phyloP scores from a whole-genome alignment of 2,113 vertebrate species.

The Hystrix brachyura region DNA sequence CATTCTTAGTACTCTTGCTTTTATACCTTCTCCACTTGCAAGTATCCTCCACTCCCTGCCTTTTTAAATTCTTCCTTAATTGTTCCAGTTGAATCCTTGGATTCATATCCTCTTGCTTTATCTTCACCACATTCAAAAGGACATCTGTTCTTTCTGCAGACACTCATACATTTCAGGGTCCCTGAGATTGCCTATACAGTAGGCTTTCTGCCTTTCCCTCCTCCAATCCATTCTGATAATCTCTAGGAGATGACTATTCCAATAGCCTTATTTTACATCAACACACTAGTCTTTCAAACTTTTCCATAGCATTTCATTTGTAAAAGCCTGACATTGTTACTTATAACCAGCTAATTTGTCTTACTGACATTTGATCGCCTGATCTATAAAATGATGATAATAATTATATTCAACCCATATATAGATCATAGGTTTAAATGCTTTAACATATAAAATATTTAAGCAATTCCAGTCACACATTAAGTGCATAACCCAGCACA shows the following conservation, averaged over 20 bases:
- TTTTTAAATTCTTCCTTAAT: background rate
- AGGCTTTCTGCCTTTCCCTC: background rate
- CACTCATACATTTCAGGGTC: background rate
- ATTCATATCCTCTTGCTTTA: background rate
- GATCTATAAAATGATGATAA: slow-evolving; percentile 21
- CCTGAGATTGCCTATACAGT: background rate
- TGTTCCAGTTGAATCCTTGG: background rate
- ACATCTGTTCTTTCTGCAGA: background rate
- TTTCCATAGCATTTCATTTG: background rate
- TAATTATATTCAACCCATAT: background rate
- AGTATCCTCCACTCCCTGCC: fast-evolving
- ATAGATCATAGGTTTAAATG: background rate
- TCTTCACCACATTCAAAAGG: background rate
- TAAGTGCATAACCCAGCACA: background rate
- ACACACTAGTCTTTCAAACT: background rate
- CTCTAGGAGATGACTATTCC: background rate
- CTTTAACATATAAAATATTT: slow-evolving; percentile 2
- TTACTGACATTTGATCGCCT: background rate
- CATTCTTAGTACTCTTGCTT: background rate
- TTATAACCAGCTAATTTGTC: background rate
- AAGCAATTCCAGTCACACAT: background rate
- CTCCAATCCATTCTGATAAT: background rate
- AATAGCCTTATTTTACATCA: background rate
- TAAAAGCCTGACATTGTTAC: background rate
- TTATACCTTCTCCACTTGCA: background rate